A percentile compares a stretch with the other conserved stretches of the same genome.
These are phyloP conservation scores for Vulpes lagopus DNA, from an alignment of 2,113 vertebrate species.

Conservation along the genomic window DNA sequence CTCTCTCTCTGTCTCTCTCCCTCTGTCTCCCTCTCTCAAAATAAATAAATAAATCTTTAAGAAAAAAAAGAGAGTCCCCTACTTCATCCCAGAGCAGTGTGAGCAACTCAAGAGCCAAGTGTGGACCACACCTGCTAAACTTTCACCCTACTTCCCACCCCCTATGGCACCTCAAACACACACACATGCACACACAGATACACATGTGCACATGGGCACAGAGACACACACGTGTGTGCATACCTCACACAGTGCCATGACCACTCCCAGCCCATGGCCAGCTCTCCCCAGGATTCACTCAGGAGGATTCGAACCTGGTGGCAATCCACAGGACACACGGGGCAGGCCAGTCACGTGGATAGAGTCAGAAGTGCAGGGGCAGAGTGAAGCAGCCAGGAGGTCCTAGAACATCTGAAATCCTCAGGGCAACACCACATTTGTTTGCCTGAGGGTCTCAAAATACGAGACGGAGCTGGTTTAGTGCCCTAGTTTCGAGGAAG, in stretches of 20 bases:
- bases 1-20: neutral
- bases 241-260: rapidly evolving
- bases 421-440: rapidly evolving
- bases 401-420: neutral
- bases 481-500: no score
- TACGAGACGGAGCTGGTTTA: rapidly evolving
- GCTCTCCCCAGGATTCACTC: neutral
- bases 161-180: rapidly evolving
- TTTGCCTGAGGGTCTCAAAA: neutral
- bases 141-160: rapidly evolving
- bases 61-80: neutral
- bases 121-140: no score
- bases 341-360: rapidly evolving
- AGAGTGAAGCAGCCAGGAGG: rapidly evolving
- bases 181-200: neutral
- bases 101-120: rapidly evolving
- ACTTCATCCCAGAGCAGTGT: neutral
- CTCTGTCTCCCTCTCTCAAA: neutral
- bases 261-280: rapidly evolving
- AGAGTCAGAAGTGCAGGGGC: rapidly evolving
- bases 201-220: rapidly evolving
- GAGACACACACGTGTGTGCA: rapidly evolving
- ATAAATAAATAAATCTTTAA: neutral
- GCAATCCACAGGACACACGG: rapidly evolving
- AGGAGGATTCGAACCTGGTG: neutral